Conservation (phyloP, 2,888 invertebrate species). For the Erannis defoliaria region DNA sequence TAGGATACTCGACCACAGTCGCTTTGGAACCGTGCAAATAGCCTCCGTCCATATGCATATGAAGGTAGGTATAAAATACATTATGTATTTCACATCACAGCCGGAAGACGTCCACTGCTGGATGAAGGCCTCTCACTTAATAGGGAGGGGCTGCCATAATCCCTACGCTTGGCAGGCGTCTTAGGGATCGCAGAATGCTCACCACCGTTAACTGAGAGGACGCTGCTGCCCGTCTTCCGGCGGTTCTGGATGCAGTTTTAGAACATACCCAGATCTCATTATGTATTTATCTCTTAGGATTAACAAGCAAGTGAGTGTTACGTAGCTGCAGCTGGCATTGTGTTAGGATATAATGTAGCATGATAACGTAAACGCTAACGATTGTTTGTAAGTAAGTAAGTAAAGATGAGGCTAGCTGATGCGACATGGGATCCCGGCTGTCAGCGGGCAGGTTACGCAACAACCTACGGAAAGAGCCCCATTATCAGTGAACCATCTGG, state of each 20-base stretch:
- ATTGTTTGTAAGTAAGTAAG: slow-evolving; percentile 70
- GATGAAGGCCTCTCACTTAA: no score
- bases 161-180: no score
- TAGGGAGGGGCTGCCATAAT: no score
- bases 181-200: no score
- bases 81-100: no score
- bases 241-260: no score
- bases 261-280: no score
- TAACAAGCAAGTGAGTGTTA: slow-evolving; percentile 23
- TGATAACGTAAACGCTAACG: slow-evolving; percentile 55
- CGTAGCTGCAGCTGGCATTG: background rate
- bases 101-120: no score
- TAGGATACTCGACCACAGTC: slow-evolving; percentile 38
- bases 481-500: slow-evolving; percentile 78
- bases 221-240: no score
- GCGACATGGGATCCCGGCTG: slow-evolving; percentile 64
- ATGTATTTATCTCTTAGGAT: slow-evolving; percentile 11
- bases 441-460: slow-evolving; percentile 73
- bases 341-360: slow-evolving; percentile 28
- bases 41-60: slow-evolving; percentile 12
- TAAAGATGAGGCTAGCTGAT: slow-evolving; percentile 59
- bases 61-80: no score
- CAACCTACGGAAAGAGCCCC: slow-evolving; percentile 66
- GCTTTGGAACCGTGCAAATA: slow-evolving; percentile 22
- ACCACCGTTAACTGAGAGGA: no score